Evolutionary conservation across 2,888 invertebrate species (phyloP).

Genomic region (Frankliniella intonsa): DNA sequence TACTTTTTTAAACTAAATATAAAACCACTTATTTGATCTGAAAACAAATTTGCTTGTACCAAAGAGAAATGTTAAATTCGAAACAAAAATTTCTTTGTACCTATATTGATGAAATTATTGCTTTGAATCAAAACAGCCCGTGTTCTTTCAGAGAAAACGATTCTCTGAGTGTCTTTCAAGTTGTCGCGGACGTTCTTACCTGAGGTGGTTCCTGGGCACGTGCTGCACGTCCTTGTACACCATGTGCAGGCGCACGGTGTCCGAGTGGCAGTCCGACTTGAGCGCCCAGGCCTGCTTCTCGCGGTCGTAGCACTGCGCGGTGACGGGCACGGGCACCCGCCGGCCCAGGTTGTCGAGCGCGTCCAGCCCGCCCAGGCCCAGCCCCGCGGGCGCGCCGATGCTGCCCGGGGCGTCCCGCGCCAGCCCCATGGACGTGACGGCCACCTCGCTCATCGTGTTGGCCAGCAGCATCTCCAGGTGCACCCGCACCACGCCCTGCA

Average conservation of each 20-base stretch:
- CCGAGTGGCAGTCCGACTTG: conserved; percentile 71
- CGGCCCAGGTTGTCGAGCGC: conserved; percentile 40
- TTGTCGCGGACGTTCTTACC: conserved; percentile 44
- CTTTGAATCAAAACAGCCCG: too few relatives aligned
- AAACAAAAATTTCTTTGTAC: too few relatives aligned
- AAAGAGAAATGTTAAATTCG: too few relatives aligned
- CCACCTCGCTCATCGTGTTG: conserved; percentile 57
- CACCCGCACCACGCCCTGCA: conserved; percentile 56
- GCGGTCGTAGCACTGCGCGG: conserved; percentile 66
- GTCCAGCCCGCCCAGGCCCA: conserved; percentile 28
- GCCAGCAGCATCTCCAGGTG: conserved; percentile 71
- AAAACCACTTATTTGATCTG: too few relatives aligned
- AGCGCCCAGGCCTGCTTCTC: conserved; percentile 77
- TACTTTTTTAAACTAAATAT: too few relatives aligned
- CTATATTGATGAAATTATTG: too few relatives aligned
- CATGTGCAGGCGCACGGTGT: conserved; percentile 67
- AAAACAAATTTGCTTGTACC: too few relatives aligned
- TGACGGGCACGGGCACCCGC: conserved; percentile 55
- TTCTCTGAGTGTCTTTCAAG: background rate
- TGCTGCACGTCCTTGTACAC: conserved; percentile 71
- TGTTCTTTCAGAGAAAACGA: too few relatives aligned
- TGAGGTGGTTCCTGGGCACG: conserved; percentile 71
- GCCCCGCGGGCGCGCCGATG: conserved; percentile 31
- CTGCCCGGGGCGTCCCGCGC: conserved; percentile 32
- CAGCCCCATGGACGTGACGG: conserved; percentile 30